phyloP scores from a whole-genome alignment of 2,113 vertebrate genomes.

The Condylura cristata region DNA sequence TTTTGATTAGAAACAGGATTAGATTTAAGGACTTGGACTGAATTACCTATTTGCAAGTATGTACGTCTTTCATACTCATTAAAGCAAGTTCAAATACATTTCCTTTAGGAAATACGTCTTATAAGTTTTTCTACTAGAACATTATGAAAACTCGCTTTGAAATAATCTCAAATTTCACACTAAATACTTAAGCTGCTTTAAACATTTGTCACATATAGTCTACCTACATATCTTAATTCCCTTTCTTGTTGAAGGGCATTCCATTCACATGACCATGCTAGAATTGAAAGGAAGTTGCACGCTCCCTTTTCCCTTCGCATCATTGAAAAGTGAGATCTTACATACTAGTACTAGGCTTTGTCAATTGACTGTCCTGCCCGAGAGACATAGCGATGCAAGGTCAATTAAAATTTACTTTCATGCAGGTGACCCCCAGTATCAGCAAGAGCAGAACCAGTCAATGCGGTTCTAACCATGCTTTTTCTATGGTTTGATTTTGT shows the following conservation, averaged over 20 bases:
- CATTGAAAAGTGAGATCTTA: neutral
- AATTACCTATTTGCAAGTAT: neutral
- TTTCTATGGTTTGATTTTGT: neutral
- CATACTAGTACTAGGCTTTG: neutral
- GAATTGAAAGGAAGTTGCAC: neutral
- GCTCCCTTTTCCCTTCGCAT: neutral
- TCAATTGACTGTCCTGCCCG: neutral
- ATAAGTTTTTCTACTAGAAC: neutral
- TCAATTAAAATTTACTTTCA: neutral
- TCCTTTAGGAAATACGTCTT: neutral
- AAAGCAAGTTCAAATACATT: slow-evolving; percentile 14
- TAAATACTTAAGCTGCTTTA: neutral
- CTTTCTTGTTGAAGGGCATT: neutral
- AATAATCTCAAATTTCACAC: slow-evolving; percentile 35
- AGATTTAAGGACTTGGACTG: neutral
- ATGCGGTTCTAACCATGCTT: neutral
- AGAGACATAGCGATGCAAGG: neutral
- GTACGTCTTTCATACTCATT: neutral
- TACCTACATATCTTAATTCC: neutral
- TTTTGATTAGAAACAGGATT: neutral
- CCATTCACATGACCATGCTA: neutral
- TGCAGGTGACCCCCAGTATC: neutral
- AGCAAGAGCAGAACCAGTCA: neutral
- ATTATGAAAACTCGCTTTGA: neutral
- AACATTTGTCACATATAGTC: neutral